phyloP scores from a whole-genome alignment of 1,140 invertebrate genomes.

The Orussus abietinus region DNA sequence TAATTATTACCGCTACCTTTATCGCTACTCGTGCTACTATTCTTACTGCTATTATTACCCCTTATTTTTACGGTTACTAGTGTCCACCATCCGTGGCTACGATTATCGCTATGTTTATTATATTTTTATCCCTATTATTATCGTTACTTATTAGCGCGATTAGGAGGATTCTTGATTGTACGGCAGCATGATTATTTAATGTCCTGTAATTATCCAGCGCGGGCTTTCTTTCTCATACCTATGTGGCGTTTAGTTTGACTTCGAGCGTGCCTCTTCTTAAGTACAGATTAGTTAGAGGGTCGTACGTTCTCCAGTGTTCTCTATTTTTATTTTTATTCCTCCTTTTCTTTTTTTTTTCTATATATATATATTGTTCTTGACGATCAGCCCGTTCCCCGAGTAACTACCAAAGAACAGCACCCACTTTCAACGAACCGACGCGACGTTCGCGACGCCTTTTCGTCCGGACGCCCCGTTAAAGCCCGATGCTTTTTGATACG shows the following conservation, averaged over 20 bases:
- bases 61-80: slow-evolving; percentile 18
- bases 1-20: slow-evolving; percentile 1
- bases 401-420: slow-evolving; percentile 1
- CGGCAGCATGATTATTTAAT: slow-evolving; percentile 9
- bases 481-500: slow-evolving; percentile 6
- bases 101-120: slow-evolving; percentile 22
- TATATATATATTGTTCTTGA: too few species aligned
- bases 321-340: neutral
- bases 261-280: too few species aligned
- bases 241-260: too few species aligned
- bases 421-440: slow-evolving; percentile 8
- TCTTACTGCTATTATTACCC: slow-evolving; percentile 18
- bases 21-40: slow-evolving; percentile 4
- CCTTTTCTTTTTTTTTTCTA: slow-evolving; percentile 1
- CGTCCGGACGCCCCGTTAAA: slow-evolving; percentile 4
- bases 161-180: slow-evolving; percentile 11
- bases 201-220: neutral
- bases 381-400: too few species aligned
- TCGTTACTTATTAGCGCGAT: slow-evolving; percentile 16
- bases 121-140: slow-evolving; percentile 18
- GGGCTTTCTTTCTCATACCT: too few species aligned
- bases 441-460: neutral
- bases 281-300: too few species aligned
- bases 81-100: too few species aligned
- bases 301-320: too few species aligned